Percentiles rank a stretch among this genome's conserved stretches.
Evolutionary conservation across 2,888 invertebrate genomes (phyloP).

Genomic region (Drepanosiphum platanoidis): DNA sequence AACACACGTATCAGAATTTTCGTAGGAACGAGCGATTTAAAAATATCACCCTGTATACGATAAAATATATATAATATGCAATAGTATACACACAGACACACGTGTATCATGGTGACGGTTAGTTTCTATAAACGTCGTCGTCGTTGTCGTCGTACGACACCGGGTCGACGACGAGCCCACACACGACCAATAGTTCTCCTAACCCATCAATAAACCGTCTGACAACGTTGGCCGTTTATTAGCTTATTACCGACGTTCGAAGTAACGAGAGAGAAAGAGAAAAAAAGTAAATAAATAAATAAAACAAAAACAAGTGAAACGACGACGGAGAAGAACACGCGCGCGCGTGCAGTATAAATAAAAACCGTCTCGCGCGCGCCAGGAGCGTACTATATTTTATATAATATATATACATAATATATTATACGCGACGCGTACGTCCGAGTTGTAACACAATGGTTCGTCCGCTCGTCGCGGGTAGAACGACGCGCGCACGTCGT

Average conservation of each 20-base stretch:
- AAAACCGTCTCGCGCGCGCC: conserved; percentile 16
- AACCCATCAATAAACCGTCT: conserved; percentile 47
- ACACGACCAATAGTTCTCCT: conserved; percentile 23
- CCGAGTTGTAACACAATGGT: neutral
- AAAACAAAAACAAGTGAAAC: neutral
- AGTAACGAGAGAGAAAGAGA: neutral
- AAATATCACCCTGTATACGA: no score
- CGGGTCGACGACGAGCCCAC: conserved; percentile 35
- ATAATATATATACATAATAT: neutral
- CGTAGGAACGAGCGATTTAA: no score
- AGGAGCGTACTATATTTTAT: neutral
- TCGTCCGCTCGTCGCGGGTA: neutral
- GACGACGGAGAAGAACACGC: conserved; percentile 9
- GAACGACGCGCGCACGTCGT: no score
- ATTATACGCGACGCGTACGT: neutral
- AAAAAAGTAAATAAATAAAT: neutral
- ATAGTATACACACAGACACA: no score
- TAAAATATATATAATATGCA: no score
- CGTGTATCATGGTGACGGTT: neutral
- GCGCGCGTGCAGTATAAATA: neutral
- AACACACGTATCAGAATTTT: no score
- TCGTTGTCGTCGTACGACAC: neutral
- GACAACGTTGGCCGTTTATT: conserved; percentile 50
- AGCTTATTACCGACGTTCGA: conserved; percentile 25
- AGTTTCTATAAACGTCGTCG: conserved; percentile 44